These are phyloP conservation scores for Nomada hirtipes DNA, from an alignment of 2,888 invertebrate genomes.

Conservation along the genomic window DNA sequence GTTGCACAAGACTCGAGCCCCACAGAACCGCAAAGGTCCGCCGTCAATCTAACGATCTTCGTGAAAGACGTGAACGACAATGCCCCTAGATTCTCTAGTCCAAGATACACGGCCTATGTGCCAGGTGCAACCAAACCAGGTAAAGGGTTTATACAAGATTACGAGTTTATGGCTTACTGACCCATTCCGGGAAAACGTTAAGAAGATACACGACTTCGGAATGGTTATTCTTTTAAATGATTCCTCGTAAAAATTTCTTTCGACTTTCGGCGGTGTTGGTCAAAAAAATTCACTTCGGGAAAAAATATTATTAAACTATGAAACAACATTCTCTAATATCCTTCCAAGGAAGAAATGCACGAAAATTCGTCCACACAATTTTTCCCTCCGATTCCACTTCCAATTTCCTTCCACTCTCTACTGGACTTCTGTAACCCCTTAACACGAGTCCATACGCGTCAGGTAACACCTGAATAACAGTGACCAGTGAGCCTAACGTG, in stretches of 20 bases:
- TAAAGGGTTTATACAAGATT: conserved; percentile 73
- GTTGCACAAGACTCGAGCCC: conserved; percentile 96
- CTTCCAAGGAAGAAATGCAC: too few species aligned
- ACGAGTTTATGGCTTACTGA: background rate
- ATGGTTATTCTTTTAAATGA: too few species aligned
- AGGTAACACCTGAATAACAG: conserved; percentile 34
- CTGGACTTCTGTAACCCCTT: too few species aligned
- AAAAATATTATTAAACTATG: too few species aligned
- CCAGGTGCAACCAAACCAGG: conserved; percentile 92
- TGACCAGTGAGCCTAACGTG: background rate
- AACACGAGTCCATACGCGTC: conserved; percentile 19
- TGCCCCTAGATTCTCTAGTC: conserved; percentile 90
- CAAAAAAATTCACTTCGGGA: too few species aligned
- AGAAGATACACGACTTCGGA: too few species aligned
- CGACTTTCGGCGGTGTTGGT: too few species aligned
- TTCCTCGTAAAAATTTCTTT: too few species aligned
- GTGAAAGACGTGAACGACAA: conserved; percentile 95
- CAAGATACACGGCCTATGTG: conserved; percentile 92
- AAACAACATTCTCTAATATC: too few species aligned
- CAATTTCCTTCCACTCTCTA: too few species aligned
- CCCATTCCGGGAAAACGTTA: background rate
- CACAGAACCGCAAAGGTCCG: conserved; percentile 93
- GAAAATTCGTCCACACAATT: too few species aligned
- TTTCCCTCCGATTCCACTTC: too few species aligned
- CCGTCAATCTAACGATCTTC: conserved; percentile 92